Evolutionary conservation across 2,888 invertebrate species (phyloP).

Genomic region (Ctena decussata): DNA sequence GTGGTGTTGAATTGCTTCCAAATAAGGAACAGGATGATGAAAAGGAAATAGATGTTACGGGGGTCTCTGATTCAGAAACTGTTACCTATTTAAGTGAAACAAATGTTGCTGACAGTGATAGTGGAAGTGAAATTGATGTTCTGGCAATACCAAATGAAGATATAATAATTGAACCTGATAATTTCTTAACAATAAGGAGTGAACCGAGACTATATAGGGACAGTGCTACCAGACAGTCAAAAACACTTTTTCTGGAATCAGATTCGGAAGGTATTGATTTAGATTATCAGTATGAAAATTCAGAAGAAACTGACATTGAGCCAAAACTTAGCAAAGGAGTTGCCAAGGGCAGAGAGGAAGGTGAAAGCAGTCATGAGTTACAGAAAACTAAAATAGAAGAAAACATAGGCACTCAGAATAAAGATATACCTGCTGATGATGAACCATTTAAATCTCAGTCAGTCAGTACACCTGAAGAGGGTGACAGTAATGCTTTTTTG

Average conservation of each 20-base stretch:
- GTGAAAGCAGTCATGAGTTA: too few species aligned
- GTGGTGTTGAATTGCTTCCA: not conserved
- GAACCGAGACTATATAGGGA: not conserved
- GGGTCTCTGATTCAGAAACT: slow-evolving; percentile 34
- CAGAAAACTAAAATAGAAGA: too few species aligned
- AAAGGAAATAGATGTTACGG: slow-evolving; percentile 38
- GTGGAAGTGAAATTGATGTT: slow-evolving; percentile 43
- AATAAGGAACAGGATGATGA: not conserved
- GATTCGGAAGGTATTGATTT: slow-evolving; percentile 33
- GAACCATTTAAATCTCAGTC: too few species aligned
- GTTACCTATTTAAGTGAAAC: not conserved
- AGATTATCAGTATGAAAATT: slow-evolving; percentile 31
- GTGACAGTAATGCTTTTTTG: too few species aligned
- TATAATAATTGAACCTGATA: slow-evolving; percentile 12
- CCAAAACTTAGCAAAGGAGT: not conserved
- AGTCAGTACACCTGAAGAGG: too few species aligned
- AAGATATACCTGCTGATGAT: too few species aligned
- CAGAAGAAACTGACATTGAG: not conserved
- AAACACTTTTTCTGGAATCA: not conserved
- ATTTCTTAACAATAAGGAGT: not conserved
- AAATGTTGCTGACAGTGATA: not conserved
- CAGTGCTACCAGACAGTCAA: not conserved
- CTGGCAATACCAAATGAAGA: slow-evolving; percentile 51
- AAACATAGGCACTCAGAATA: too few species aligned
- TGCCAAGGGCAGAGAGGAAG: not conserved